Base-by-base conservation (phyloP, 2,888 invertebrate genomes). In the Polymixis lichenea region DNA sequence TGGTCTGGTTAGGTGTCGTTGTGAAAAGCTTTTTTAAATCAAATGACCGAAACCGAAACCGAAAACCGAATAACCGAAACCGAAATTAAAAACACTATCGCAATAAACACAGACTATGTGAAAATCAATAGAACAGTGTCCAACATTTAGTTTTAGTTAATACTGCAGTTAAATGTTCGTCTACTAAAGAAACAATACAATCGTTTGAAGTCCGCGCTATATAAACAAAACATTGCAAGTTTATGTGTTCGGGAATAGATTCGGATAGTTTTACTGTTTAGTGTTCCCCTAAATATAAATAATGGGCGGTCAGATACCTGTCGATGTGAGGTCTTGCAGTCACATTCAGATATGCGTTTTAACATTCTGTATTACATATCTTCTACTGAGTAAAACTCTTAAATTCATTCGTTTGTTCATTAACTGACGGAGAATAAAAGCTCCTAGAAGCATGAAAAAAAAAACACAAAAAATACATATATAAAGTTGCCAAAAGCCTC, bases 201-300 rank as follows among this genome's bases (percentile, higher is more conserved):
- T n/a, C 77, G 84, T 87, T 81, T 83, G 79, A 83, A 71, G 87
- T 83, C 62, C 15, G 66, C 67, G 32, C 78, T 61, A 75, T 74
- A 70, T 75, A 79, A 78, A 70, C 69, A 66, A 77, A 75, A 80
- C 68, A 72, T 69, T 62, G 68, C 64, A 56, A 75, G 68, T 86
- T 86, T 86, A 86, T 77, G 77, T 62, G 72, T 49, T 55, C 46
- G 22, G 25, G 71, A 84, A 83, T 80, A 83, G 80, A 83, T 43
- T 43, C 22, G 43, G 49, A 53, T 65, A 56, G 61, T 65, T 83
- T 83, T 64, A 83, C 55, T 77, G 77, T 80, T 83, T 64, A 83
- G 51, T 77, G 77, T 80, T 65, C 38, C 28, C 56, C 56, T 77
- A 68, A 56, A 75, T 79, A 70, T 60, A 83, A 60, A 80, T 76